Percentiles rank a stretch among this genome's conserved stretches.
These are phyloP conservation scores for Drosophila subpulchrella DNA, from an alignment of 1,140 invertebrate genomes.

Conservation along the genomic window DNA sequence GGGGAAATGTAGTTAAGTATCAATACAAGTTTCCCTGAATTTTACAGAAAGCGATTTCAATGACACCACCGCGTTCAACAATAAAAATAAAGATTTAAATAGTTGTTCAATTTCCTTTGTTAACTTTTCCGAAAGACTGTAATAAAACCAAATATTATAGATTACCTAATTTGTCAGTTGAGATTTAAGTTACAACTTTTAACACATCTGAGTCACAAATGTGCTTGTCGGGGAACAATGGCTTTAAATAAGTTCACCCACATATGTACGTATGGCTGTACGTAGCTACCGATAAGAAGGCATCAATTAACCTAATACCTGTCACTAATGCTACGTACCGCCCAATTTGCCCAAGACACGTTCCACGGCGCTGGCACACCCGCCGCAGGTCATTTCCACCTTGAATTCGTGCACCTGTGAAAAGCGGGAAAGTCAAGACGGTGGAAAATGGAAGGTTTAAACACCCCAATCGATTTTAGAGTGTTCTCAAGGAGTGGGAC, in stretches of 20 bases:
- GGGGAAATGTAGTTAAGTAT: too few relatives aligned
- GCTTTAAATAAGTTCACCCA: not conserved
- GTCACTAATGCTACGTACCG: conserved; percentile 85
- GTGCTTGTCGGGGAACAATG: not conserved
- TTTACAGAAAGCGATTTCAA: too few relatives aligned
- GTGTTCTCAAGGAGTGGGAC: conserved; percentile 11
- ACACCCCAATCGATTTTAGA: not conserved
- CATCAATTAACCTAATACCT: conserved; percentile 25
- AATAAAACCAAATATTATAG: too few relatives aligned
- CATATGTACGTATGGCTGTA: not conserved
- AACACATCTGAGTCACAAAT: too few relatives aligned
- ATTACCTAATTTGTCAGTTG: too few relatives aligned
- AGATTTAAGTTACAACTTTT: too few relatives aligned
- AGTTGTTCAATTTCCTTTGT: too few relatives aligned
- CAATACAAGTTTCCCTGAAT: too few relatives aligned
- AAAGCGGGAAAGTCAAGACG: conserved; percentile 3
- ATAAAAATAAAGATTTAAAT: too few relatives aligned
- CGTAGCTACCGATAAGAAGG: conserved; percentile 20
- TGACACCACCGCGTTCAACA: too few relatives aligned
- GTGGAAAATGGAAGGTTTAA: not conserved
- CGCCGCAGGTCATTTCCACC: conserved; percentile 96
- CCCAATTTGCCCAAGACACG: conserved; percentile 91
- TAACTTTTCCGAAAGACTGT: too few relatives aligned
- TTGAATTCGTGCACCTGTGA: conserved; percentile 90
- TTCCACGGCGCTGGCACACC: conserved; percentile 93